phyloP scores from a whole-genome alignment of 2,113 vertebrate genomes.

The Coptodon rendalli region DNA sequence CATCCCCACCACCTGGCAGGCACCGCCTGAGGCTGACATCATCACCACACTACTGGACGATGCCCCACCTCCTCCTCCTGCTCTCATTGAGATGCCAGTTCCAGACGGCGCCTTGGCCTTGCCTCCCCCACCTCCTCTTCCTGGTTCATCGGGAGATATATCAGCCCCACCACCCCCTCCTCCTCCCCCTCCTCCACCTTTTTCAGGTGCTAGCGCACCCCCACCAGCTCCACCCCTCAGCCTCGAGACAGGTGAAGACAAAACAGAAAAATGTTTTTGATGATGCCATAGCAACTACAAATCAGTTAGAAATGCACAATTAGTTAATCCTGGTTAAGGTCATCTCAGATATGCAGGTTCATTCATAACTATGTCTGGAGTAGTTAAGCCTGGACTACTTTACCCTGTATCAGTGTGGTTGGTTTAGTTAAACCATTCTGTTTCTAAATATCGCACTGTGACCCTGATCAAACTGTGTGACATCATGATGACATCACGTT shows the following conservation, averaged over 20 bases:
- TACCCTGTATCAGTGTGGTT: not conserved
- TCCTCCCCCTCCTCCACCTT: not conserved
- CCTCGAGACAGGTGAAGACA: slow-evolving; percentile 62
- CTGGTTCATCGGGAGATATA: not conserved
- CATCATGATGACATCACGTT: not conserved
- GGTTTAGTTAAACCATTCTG: not conserved
- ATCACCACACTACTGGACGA: slow-evolving; percentile 30
- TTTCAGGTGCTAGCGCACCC: not conserved
- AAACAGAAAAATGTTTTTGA: not conserved
- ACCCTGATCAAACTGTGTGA: not conserved
- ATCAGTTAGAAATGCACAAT: not conserved
- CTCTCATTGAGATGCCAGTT: not conserved
- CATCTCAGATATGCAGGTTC: not conserved
- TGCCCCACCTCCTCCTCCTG: slow-evolving; percentile 15
- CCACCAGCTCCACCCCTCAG: slow-evolving; percentile 1
- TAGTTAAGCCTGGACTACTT: not conserved
- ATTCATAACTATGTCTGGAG: not conserved
- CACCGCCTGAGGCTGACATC: slow-evolving; percentile 46
- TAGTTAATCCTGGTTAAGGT: not conserved
- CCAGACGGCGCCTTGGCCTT: not conserved
- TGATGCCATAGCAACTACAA: not conserved
- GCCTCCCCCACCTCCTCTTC: slow-evolving; percentile 21
- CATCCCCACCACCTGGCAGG: slow-evolving; percentile 35
- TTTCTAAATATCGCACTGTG: not conserved
- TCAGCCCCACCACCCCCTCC: not conserved